phyloP scores from a whole-genome alignment of 2,888 invertebrate species.

The Lasioglossum calceatum region DNA sequence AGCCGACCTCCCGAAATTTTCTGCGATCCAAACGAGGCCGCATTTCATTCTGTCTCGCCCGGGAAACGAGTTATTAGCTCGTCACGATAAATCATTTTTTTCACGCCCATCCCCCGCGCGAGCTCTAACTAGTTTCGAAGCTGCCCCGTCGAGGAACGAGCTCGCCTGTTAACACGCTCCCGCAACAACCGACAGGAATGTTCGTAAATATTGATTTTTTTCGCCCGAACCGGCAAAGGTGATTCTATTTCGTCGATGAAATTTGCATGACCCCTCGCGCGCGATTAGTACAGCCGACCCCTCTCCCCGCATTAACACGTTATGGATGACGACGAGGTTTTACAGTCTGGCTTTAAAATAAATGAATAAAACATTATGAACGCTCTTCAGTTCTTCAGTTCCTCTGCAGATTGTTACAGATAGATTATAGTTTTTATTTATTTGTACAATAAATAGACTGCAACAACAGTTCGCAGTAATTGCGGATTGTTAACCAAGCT shows the following conservation, averaged over 20 bases:
- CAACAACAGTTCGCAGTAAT: too few species aligned
- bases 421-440: too few species aligned
- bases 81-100: constrained; percentile 40
- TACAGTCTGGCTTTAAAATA: background rate
- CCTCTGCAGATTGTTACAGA: background rate
- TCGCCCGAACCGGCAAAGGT: background rate
- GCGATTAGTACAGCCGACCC: background rate
- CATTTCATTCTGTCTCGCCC: constrained; percentile 16
- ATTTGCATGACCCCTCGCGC: background rate
- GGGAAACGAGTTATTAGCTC: constrained; percentile 39
- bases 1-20: constrained; percentile 22
- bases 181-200: background rate
- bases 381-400: too few species aligned
- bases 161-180: background rate
- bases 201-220: constrained; percentile 5
- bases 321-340: background rate
- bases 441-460: too few species aligned
- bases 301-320: background rate
- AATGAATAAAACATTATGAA: background rate
- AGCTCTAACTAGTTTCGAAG: constrained; percentile 21
- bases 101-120: background rate
- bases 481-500: background rate
- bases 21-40: constrained; percentile 3
- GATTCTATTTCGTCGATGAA: constrained; percentile 1
- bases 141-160: background rate